These are phyloP conservation scores for Drosophila pachea DNA, from an alignment of 1,140 invertebrate genomes.

Conservation along the genomic window DNA sequence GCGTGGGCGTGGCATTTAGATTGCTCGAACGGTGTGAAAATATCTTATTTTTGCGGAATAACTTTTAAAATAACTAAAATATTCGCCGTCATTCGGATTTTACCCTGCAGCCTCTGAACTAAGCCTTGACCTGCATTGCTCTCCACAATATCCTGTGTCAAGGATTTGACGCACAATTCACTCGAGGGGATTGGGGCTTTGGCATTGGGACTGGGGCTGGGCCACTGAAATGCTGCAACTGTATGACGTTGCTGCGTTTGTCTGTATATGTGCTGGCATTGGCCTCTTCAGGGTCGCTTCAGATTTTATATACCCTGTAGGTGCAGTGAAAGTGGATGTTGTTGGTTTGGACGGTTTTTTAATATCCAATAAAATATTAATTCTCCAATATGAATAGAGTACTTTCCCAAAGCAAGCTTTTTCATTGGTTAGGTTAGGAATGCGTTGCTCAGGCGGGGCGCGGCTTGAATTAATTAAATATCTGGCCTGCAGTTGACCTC, in stretches of 20 bases:
- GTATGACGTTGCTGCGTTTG: not conserved
- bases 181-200: not conserved
- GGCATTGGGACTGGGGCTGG: not conserved
- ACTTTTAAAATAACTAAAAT: conserved; percentile 8
- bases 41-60: conserved; percentile 21
- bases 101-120: not conserved
- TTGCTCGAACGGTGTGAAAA: conserved; percentile 19
- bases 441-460: conserved; percentile 41
- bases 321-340: not conserved
- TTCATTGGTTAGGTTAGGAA: conserved; percentile 45
- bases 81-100: not conserved
- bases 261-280: conserved; percentile 18
- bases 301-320: conserved; percentile 5
- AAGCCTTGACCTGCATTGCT: conserved; percentile 60
- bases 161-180: conserved; percentile 58
- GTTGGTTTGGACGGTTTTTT: not conserved
- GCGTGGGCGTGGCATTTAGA: conserved; percentile 49
- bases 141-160: conserved; percentile 61
- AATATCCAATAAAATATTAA: too few relatives aligned
- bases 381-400: not conserved
- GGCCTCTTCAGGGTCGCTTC: conserved; percentile 19
- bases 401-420: not conserved
- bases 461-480: conserved; percentile 67
- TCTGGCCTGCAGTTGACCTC: conserved; percentile 63
- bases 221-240: not conserved